A percentile compares a stretch with the other conserved stretches of the same genome.
These are phyloP conservation scores for Myanophis thanlyinensis DNA, from an alignment of 2,113 vertebrate species.

Conservation along the genomic window DNA sequence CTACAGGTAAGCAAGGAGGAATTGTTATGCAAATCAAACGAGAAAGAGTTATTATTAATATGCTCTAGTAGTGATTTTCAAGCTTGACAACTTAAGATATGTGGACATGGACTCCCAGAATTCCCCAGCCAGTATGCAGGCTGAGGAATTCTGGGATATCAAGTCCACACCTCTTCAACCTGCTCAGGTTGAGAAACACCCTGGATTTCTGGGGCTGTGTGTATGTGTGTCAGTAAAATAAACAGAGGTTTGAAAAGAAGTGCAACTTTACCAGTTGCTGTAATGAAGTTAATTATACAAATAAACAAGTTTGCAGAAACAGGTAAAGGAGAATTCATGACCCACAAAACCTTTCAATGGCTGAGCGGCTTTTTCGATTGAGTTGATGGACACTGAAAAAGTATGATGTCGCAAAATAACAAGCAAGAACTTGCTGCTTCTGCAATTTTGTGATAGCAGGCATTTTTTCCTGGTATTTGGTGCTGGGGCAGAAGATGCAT, in stretches of 20 bases:
- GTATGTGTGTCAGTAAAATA: background rate
- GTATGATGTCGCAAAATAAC: background rate
- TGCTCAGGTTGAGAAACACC: background rate
- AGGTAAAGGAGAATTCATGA: background rate
- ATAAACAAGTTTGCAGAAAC: background rate
- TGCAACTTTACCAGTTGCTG: background rate
- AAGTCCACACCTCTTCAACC: background rate
- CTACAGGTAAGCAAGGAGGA: background rate
- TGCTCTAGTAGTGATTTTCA: background rate
- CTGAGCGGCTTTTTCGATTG: background rate
- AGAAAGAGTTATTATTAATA: background rate
- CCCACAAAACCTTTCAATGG: background rate
- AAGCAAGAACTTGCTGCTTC: constrained; percentile 3
- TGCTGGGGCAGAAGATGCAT: background rate
- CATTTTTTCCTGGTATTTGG: background rate
- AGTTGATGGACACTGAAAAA: background rate
- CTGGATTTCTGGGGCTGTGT: background rate
- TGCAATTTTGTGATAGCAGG: background rate
- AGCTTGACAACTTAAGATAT: background rate
- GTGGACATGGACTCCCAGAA: background rate
- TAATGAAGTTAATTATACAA: background rate
- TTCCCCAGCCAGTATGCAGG: background rate
- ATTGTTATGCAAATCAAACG: background rate
- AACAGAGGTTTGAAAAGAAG: background rate
- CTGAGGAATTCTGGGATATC: background rate